Evolutionary conservation across 2,113 vertebrate species (phyloP), one percentile per base, ranked within the genome.

Genomic region (Oncorhynchus tshawytscha): DNA sequence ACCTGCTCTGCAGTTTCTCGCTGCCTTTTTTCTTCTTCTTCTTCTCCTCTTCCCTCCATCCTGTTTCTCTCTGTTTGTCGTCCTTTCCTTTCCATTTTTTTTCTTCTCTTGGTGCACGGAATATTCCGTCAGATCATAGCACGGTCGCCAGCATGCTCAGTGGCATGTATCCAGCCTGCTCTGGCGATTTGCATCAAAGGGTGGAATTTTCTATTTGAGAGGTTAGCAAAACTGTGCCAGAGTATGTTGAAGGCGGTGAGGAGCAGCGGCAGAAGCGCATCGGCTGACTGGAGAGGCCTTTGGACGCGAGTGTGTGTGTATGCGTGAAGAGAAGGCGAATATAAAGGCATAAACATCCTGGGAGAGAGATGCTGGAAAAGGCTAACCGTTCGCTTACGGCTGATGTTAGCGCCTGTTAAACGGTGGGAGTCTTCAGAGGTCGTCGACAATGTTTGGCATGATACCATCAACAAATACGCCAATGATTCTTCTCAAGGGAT

Each of bases 211-310:
- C n/a, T 85, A 82, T 67, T 24, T 51, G 70, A 24, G 90, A 92
- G 90, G 89, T 92, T 92, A 87, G 85, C 83, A 71, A 90, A 92
- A 91, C 87, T 87, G 82, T 90, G 92, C 91, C 92, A 93, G 90
- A 91, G 90, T 92, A 90, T 92, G 92, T 87, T 90, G 80, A 71
- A 81, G 81, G 85, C 89, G 90, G 88, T 84, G 87, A 88, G 31
- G 90, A 88, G 86, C 86, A 88, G 31, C 69, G 60, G 49, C 15
- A 15, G 49, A 11, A 85, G 83, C 83, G 74, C 82, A 76, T 68
- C 71, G 87, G 87, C 89, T 84, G 88, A 87, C 85, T 83, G 18
- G 59, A 62, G 59, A 62, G 18, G 18, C n/a, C 3, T 70, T 70
- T 70, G 34, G 34, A 22, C 22, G 11, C 48, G 6, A 64, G n/a